Evolutionary conservation across 2,888 invertebrate species (phyloP), one percentile per base, ranked within the genome.

Genomic region (Operophtera brumata): DNA sequence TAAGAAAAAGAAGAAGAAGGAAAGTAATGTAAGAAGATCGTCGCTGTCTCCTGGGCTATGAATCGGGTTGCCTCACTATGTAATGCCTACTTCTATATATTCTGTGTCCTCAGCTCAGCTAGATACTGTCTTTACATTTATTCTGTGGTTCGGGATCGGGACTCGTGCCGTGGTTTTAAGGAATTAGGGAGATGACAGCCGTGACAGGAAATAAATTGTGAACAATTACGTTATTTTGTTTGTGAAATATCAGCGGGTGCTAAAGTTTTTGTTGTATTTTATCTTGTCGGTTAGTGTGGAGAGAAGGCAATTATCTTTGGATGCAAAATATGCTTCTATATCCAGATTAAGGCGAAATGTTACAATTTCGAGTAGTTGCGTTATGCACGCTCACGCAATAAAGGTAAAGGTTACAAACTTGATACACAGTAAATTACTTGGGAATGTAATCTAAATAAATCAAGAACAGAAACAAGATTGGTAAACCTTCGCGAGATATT

Each of bases 141-240:
- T 50, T 50, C 56, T 49, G 54, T 40, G 50, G 25, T 40, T 28
- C 37, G 45, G 59, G 64, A 65, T 28, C 37, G 45, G 59, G 64
- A 65, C 73, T 73, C 75, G 71, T 77, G 79, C 73, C 68, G 64
- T 57, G 70, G 71, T 66, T 71, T 67, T 65, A 60, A 77, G 64
- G 81, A 77, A 86, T 86, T 86, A 82, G 66, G 69, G 72, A 75
- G 81, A 78, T 86, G 88, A 88, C 87, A 86, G 72, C 72, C 71
- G 73, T 75, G 88, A 86, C 88, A 81, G 81, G 69, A 67, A 71
- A 88, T 85, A 80, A 77, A 89, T 88, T 66, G 80, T 77, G 63
- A 77, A 79, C 86, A 85, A 86, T 86, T 84, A 83, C 73, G 72
- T 70, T 73, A 72, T 70, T 66, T 65, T 64, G 66, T 61, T 66